Percentiles rank a stretch among this genome's conserved stretches.
phyloP scores from a whole-genome alignment of 2,888 invertebrate species.

The Drosophila neutralis region DNA sequence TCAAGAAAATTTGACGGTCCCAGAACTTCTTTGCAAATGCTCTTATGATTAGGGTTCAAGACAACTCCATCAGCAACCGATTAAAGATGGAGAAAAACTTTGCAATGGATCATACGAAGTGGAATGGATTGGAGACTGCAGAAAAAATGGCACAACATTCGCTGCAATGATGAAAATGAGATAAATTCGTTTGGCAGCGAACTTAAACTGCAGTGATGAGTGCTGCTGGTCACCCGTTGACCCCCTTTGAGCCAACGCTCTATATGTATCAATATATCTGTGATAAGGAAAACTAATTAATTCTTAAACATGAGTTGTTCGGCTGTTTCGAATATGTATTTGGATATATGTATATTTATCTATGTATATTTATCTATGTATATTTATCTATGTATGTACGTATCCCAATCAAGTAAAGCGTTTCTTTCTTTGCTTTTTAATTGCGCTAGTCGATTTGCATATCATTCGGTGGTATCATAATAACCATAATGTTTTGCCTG shows the following conservation, averaged over 20 bases:
- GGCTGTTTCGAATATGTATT: background rate
- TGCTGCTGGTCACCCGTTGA: background rate
- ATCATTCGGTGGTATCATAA: conserved; percentile 8
- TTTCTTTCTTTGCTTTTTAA: conserved; percentile 9
- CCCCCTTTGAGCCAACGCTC: background rate
- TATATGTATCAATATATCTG: background rate
- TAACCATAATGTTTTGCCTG: conserved; percentile 31
- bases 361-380: no score
- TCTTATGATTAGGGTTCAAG: no score
- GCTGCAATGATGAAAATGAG: background rate
- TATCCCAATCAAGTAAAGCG: conserved; percentile 9
- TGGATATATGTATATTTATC: background rate
- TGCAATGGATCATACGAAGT: no score
- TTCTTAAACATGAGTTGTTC: conserved; percentile 1
- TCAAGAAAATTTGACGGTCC: no score
- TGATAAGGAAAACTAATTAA: conserved; percentile 36
- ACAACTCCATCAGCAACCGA: no score
- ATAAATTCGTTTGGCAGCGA: no score
- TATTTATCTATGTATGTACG: background rate
- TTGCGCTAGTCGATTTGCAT: conserved; percentile 22
- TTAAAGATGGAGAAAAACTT: no score
- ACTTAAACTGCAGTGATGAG: background rate
- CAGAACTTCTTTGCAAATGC: no score
- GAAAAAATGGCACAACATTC: background rate
- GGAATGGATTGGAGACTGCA: background rate